A percentile compares a stretch with the other conserved stretches of the same genome.
Conservation (phyloP, 2,888 invertebrate species). For the Sepioteuthis lessoniana region DNA sequence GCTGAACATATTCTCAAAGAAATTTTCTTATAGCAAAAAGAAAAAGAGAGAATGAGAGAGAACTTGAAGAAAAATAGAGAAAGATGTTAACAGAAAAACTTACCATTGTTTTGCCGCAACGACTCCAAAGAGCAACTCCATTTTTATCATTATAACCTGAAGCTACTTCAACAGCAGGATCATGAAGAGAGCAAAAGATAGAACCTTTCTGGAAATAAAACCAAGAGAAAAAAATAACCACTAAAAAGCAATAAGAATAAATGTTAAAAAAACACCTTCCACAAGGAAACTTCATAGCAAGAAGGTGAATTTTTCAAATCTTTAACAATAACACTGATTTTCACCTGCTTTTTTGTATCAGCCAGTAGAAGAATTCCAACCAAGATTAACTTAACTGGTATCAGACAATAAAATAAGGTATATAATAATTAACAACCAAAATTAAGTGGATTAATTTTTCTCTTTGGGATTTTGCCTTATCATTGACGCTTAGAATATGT, state of each 20-base stretch:
- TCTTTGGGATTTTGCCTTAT: too few relatives aligned
- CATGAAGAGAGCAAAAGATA: slow-evolving; percentile 80
- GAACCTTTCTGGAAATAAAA: slow-evolving; percentile 76
- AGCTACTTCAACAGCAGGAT: slow-evolving; percentile 82
- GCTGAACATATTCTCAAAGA: too few relatives aligned
- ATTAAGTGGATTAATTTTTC: too few relatives aligned
- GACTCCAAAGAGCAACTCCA: slow-evolving; percentile 85
- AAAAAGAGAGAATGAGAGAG: background rate
- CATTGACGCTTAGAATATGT: too few relatives aligned
- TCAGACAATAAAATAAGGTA: too few relatives aligned
- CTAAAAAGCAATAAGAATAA: background rate
- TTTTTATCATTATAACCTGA: slow-evolving; percentile 83
- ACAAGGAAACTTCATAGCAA: too few relatives aligned
- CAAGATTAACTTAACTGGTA: background rate
- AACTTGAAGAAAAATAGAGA: slow-evolving; percentile 53
- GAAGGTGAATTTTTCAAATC: too few relatives aligned
- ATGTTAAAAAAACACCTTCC: too few relatives aligned
- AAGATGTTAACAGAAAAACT: background rate
- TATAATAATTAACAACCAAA: too few relatives aligned
- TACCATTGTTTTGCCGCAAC: slow-evolving; percentile 83
- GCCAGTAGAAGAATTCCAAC: background rate
- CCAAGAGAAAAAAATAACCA: background rate
- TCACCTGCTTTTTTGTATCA: too few relatives aligned
- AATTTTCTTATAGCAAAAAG: background rate
- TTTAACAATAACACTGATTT: too few relatives aligned